Evolutionary conservation across 1,140 invertebrate genomes (phyloP).

Genomic region (Contarinia nasturtii): DNA sequence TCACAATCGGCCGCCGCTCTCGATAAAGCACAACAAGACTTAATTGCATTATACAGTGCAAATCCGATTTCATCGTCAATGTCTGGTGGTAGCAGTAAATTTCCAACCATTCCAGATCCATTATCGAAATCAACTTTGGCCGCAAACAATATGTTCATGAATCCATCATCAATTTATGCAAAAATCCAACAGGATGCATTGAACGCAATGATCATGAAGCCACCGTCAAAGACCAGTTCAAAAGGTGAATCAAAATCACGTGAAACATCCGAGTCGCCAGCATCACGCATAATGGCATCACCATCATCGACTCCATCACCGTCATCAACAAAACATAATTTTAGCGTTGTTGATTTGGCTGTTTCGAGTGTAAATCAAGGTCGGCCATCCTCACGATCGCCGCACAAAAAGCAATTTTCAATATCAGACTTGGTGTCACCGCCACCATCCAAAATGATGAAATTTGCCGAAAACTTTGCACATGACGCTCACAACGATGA

Average conservation of each 20-base stretch:
- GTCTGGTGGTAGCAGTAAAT: constrained; percentile 10
- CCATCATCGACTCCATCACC: constrained; percentile 13
- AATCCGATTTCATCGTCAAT: not conserved
- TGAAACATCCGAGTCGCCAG: constrained; percentile 22
- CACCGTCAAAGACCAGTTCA: constrained; percentile 18
- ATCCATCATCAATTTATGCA: constrained; percentile 26
- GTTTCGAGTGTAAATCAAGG: constrained; percentile 19
- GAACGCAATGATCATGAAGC: constrained; percentile 27
- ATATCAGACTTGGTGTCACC: constrained; percentile 22
- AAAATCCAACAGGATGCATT: constrained; percentile 29
- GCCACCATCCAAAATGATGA: constrained; percentile 21
- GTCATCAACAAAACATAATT: constrained; percentile 22
- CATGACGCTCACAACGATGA: no score
- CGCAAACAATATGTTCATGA: constrained; percentile 46
- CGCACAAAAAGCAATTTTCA: constrained; percentile 19
- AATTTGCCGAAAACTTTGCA: constrained; percentile 7
- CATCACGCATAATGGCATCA: constrained; percentile 18
- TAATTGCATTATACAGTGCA: constrained; percentile 5
- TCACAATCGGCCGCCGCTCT: constrained; percentile 21
- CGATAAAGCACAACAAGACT: constrained; percentile 22
- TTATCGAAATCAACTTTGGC: constrained; percentile 45
- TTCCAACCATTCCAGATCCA: constrained; percentile 32
- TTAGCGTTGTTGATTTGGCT: constrained; percentile 25
- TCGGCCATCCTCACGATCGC: not conserved
- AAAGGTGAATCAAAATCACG: constrained; percentile 10